phyloP scores from a whole-genome alignment of 2,113 vertebrate genomes.

The Carettochelys insculpta region DNA sequence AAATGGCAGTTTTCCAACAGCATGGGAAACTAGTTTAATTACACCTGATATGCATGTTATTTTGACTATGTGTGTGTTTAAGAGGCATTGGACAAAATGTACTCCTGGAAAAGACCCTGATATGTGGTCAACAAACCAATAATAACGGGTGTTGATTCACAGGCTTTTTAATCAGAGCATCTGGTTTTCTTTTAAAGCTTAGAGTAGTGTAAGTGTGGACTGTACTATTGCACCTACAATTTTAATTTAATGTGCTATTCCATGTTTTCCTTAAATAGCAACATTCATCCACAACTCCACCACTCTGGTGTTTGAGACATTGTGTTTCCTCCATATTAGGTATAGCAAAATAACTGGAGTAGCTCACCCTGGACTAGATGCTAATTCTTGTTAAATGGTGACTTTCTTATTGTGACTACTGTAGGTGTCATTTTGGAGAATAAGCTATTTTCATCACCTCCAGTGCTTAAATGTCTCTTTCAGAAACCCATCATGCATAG shows the following conservation, averaged over 20 bases:
- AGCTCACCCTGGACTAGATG: background rate
- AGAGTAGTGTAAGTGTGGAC: conserved; percentile 43
- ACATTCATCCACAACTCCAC: conserved; percentile 59
- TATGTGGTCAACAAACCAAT: conserved; percentile 67
- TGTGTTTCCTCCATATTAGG: conserved; percentile 29
- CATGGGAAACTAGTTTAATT: background rate
- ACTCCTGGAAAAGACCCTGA: conserved; percentile 60
- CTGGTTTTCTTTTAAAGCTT: conserved; percentile 64
- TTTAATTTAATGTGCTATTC: conserved; percentile 57
- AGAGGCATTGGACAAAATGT: background rate
- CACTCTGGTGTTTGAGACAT: conserved; percentile 8
- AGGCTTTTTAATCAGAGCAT: conserved; percentile 58
- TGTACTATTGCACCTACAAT: conserved; percentile 29
- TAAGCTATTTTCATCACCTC: background rate
- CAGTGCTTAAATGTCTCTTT: background rate
- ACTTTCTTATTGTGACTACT: background rate
- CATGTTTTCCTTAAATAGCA: conserved; percentile 49
- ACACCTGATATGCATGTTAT: background rate
- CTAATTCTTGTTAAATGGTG: conserved; percentile 7
- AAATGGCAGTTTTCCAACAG: background rate
- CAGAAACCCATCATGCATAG: background rate
- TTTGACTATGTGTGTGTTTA: background rate
- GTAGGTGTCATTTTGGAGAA: background rate
- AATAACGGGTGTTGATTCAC: conserved; percentile 58
- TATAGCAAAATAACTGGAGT: background rate